phyloP scores from a whole-genome alignment of 2,113 vertebrate species.

The Trogon surrucura region DNA sequence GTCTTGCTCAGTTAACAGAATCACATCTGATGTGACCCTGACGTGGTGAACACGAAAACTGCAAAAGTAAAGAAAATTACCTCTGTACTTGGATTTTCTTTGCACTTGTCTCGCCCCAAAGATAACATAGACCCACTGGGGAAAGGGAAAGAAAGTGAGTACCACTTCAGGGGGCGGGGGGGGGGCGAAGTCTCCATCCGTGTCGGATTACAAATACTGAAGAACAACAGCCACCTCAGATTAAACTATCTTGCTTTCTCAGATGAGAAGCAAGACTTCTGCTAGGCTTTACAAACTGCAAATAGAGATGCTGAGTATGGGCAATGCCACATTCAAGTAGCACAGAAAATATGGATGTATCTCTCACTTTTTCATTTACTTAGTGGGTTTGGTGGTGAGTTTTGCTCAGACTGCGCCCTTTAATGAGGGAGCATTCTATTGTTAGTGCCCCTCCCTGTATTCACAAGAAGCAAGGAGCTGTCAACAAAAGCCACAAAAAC shows the following conservation, averaged over 20 bases:
- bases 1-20: not conserved
- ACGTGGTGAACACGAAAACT: not conserved
- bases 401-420: not conserved
- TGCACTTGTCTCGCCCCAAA: not conserved
- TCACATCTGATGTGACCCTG: not conserved
- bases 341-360: not conserved
- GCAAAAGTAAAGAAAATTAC: not conserved
- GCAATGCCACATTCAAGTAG: not conserved
- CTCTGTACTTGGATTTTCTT: not conserved
- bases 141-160: not conserved
- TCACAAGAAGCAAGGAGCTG: not conserved
- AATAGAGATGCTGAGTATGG: not conserved
- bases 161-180: not conserved
- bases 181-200: not conserved
- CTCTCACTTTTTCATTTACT: not conserved
- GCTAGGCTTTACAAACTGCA: not conserved
- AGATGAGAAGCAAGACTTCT: not conserved
- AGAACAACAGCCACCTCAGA: not conserved
- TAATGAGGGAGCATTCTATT: not conserved
- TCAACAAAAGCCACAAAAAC: not conserved
- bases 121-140: rapidly evolving
- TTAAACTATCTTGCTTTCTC: not conserved
- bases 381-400: not conserved
- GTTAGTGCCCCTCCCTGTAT: not conserved
- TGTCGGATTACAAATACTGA: not conserved